Percentiles rank a stretch among this genome's conserved stretches.
phyloP scores from a whole-genome alignment of 2,888 invertebrate species.

The Ophion slaviceki region DNA sequence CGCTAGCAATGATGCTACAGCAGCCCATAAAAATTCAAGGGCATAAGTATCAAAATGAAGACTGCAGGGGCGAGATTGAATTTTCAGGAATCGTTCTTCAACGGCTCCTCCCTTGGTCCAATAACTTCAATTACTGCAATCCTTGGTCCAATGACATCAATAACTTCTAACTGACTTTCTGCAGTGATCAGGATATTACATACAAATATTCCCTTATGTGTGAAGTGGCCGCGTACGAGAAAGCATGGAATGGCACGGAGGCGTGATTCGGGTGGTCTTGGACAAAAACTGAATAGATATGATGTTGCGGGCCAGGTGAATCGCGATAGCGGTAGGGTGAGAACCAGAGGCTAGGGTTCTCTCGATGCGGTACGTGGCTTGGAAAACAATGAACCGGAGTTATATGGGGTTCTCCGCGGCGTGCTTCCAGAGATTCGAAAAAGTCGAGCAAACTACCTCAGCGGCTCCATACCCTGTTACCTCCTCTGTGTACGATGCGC shows the following conservation, averaged over 20 bases:
- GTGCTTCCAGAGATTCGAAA: constrained; percentile 55
- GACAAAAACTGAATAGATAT: constrained; percentile 68
- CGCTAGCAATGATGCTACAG: neutral
- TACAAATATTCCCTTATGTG: constrained; percentile 2
- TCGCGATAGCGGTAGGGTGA: constrained; percentile 64
- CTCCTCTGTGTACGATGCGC: constrained; percentile 15
- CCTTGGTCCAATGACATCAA: neutral
- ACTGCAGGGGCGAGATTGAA: neutral
- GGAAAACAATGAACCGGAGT: constrained; percentile 64
- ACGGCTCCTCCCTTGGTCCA: neutral
- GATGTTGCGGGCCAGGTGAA: constrained; percentile 69
- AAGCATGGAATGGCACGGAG: neutral
- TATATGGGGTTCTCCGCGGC: constrained; percentile 35
- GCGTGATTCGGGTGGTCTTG: constrained; percentile 8
- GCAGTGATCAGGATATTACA: neutral
- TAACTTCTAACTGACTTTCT: neutral
- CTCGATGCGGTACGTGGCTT: constrained; percentile 64
- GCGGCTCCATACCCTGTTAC: constrained; percentile 14
- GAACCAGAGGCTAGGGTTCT: constrained; percentile 28
- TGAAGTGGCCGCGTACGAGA: neutral
- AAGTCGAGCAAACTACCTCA: constrained; percentile 49
- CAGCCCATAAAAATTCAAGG: neutral
- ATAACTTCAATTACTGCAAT: neutral
- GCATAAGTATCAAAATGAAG: neutral
- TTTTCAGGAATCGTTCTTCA: neutral